Evolutionary conservation across 2,113 vertebrate genomes (phyloP), one percentile per base, ranked within the genome.

Genomic region (Cephalopterus ornatus): DNA sequence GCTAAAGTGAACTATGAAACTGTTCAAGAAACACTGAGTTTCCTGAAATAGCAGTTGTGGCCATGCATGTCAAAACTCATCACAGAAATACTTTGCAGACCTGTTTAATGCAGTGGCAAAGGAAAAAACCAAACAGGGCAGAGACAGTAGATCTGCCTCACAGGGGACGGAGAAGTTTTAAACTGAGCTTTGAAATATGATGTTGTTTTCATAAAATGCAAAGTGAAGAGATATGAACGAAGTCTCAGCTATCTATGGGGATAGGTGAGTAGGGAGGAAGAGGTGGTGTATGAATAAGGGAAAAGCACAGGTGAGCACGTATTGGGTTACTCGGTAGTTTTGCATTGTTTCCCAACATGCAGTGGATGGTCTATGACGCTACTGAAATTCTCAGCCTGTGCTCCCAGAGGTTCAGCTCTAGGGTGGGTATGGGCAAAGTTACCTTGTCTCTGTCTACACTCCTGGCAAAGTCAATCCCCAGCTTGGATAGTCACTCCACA

Each of bases 191-290:
- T 96, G 93, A 96, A 92, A 91, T 89, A 41, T 0, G 23, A 68
- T 53, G 32, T 18, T 78, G 27, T 94, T 95, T 96, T 84, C 66
- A 82, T 95, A 82, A 94, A 79, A 79, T 65, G 70, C 68, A 87
- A 88, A 95, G 66, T 56, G 42, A 47, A 92, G 72, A 73, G 35
- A 52, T 37, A 53, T 19, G 68, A 59, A 47, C 59, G 52, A 78
- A 94, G 41, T 68, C 5, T 84, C 35, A 65, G n/a, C 37, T 56
- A 47, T 89, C 76, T 76, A 19, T 37, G 71, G 68, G 46, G 32
- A 56, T 7, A 56, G 44, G 52, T 92, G 89, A 95, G 77, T 87
- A 85, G 89, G 71, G 85, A 89, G n/a, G 79, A 83, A 86, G 52
- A 37, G 35, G 19, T 47, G 68, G 16, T 58, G 12, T 47, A 39